A percentile compares a stretch with the other conserved stretches of the same genome.
Evolutionary conservation across 2,113 vertebrate species (phyloP).

Genomic region (Regulus satrapa): DNA sequence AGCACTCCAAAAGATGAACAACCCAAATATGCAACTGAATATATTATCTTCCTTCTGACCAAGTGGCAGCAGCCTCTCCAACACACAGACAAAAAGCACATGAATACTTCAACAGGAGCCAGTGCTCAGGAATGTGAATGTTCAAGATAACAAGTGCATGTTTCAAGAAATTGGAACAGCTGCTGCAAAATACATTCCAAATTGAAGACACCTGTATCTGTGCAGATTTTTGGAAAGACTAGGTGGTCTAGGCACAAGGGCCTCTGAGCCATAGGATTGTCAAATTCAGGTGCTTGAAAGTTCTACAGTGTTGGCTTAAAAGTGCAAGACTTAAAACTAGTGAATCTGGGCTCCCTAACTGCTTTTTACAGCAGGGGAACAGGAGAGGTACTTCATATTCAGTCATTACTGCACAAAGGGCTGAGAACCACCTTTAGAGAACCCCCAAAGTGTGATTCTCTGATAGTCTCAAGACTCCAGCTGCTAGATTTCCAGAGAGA

Average conservation of each 20-base stretch:
- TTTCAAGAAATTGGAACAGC: background rate
- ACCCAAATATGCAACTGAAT: background rate
- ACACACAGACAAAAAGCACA: conserved; percentile 1
- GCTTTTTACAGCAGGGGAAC: background rate
- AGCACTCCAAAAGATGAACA: background rate
- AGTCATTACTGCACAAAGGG: background rate
- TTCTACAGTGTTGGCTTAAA: background rate
- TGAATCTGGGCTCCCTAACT: background rate
- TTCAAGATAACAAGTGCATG: background rate
- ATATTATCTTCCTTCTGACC: background rate
- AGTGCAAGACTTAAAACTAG: background rate
- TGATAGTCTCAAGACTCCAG: background rate
- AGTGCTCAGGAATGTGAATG: background rate
- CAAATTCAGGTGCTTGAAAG: background rate
- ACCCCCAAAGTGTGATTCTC: background rate
- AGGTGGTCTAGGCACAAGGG: background rate
- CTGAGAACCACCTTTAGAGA: background rate
- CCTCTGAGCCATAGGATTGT: background rate
- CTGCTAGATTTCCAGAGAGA: background rate
- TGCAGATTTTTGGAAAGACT: background rate
- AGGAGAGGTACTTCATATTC: background rate
- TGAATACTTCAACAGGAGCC: background rate
- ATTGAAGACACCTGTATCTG: background rate
- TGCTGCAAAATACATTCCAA: conserved; percentile 15
- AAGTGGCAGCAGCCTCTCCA: background rate